Conservation (phyloP, 2,113 vertebrate species). For the Larimichthys crocea region DNA sequence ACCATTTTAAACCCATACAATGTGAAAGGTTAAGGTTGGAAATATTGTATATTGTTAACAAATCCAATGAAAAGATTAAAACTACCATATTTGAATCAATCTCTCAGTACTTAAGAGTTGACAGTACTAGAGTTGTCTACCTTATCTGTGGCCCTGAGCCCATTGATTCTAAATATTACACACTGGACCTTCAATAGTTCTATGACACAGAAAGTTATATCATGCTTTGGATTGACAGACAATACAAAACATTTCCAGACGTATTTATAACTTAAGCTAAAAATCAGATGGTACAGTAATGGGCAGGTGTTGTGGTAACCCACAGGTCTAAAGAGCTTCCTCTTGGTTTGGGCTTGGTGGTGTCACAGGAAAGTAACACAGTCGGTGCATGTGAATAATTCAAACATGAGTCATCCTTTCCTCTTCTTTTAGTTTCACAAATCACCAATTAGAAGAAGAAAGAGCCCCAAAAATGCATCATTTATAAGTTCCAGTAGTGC, state of each 20-base stretch:
- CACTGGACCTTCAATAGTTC: too few species aligned
- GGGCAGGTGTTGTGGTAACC: constrained; percentile 49
- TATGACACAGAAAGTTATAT: too few species aligned
- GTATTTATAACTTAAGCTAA: background rate
- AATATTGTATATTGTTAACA: too few species aligned
- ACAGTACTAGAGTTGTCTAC: too few species aligned
- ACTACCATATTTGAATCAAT: too few species aligned
- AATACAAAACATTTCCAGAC: background rate
- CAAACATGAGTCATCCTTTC: constrained; percentile 49
- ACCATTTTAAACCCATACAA: too few species aligned
- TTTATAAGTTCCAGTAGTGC: constrained; percentile 51
- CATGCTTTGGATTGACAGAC: too few species aligned
- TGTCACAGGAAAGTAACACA: constrained; percentile 36
- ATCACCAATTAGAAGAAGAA: constrained; percentile 60
- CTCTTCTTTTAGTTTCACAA: constrained; percentile 22
- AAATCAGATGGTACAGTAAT: background rate
- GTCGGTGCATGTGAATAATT: constrained; percentile 38
- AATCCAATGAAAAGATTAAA: too few species aligned
- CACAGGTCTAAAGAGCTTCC: constrained; percentile 39
- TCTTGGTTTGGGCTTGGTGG: constrained; percentile 18
- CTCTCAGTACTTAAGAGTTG: too few species aligned
- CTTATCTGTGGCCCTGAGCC: too few species aligned
- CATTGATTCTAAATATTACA: too few species aligned
- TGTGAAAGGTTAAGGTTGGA: too few species aligned
- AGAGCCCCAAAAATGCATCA: constrained; percentile 26